Conservation (phyloP, 2,888 invertebrate species). For the Agapostemon virescens region DNA sequence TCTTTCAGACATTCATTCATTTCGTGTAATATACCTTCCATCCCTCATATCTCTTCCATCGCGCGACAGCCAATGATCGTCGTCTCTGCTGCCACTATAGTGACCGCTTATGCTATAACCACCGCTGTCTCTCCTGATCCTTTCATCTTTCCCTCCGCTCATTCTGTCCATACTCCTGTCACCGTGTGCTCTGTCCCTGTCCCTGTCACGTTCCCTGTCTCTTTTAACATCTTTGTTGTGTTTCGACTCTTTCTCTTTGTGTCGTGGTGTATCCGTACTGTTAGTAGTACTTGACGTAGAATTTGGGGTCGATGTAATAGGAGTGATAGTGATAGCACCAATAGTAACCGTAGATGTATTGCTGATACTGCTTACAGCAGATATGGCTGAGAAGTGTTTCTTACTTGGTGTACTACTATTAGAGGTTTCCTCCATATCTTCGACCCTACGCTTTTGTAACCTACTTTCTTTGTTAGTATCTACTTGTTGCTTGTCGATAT, state of each 20-base stretch:
- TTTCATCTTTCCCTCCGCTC: slow-evolving; percentile 78
- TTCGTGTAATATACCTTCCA: slow-evolving; percentile 65
- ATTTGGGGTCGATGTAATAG: slow-evolving; percentile 73
- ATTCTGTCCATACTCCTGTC: slow-evolving; percentile 78
- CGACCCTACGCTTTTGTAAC: slow-evolving; percentile 76
- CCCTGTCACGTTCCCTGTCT: slow-evolving; percentile 72
- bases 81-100: slow-evolving; percentile 77
- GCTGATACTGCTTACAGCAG: slow-evolving; percentile 69
- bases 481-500: slow-evolving; percentile 72
- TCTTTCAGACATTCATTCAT: background rate
- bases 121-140: slow-evolving; percentile 80
- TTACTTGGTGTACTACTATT: slow-evolving; percentile 76
- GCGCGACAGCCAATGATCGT: slow-evolving; percentile 77
- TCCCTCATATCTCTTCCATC: slow-evolving; percentile 77
- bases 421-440: slow-evolving; percentile 77
- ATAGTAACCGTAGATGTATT: slow-evolving; percentile 74
- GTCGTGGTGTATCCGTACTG: slow-evolving; percentile 68
- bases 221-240: slow-evolving; percentile 73
- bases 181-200: slow-evolving; percentile 72
- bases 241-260: slow-evolving; percentile 75
- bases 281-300: slow-evolving; percentile 69
- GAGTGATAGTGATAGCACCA: slow-evolving; percentile 77
- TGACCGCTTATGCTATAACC: slow-evolving; percentile 75
- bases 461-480: slow-evolving; percentile 73
- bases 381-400: slow-evolving; percentile 71